Conservation (phyloP, 1,140 invertebrate species). For the Leptopilina boulardi region DNA sequence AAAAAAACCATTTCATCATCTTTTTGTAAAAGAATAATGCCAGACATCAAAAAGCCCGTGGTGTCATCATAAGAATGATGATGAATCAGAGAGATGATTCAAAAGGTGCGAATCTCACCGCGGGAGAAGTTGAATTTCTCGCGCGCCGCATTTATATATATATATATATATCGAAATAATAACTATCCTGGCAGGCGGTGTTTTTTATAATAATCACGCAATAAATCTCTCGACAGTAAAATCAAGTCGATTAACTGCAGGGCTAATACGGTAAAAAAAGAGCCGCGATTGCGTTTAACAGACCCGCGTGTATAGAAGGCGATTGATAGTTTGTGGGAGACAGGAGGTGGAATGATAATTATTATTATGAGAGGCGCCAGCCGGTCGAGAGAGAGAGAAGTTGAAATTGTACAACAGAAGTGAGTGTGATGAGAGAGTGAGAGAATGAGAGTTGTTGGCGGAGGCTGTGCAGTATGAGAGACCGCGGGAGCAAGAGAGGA, state of each 20-base stretch:
- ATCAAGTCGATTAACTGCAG: constrained; percentile 9
- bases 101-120: background rate
- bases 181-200: background rate
- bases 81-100: too few relatives aligned
- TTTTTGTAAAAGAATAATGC: too few relatives aligned
- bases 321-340: constrained; percentile 52
- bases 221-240: constrained; percentile 13
- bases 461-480: too few relatives aligned
- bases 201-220: constrained; percentile 12
- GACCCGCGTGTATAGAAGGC: constrained; percentile 25
- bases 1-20: too few relatives aligned
- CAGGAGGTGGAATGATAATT: constrained; percentile 65
- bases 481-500: constrained; percentile 32
- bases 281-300: constrained; percentile 38
- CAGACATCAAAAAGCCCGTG: too few relatives aligned
- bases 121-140: background rate
- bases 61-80: too few relatives aligned
- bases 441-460: constrained; percentile 40
- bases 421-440: constrained; percentile 1
- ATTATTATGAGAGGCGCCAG: constrained; percentile 69
- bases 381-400: constrained; percentile 57
- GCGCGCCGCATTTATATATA: background rate
- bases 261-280: constrained; percentile 40
- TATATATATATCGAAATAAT: background rate
- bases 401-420: constrained; percentile 41